A percentile compares a stretch with the other conserved stretches of the same genome.
Conservation (phyloP, 2,797 vertebrate genomes). For the Erethizon dorsatum region DNA sequence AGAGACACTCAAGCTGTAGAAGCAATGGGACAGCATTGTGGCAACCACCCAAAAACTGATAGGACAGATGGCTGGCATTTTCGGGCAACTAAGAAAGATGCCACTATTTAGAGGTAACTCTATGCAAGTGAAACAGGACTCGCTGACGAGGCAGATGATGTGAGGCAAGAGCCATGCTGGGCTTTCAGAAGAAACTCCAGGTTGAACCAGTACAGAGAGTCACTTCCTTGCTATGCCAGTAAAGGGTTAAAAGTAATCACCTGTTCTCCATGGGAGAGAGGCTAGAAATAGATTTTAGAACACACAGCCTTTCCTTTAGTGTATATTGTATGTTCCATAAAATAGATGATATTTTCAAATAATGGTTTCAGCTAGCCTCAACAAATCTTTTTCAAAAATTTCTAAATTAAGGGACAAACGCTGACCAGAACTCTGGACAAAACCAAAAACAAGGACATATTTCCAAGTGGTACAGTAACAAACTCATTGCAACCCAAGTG, state of each 20-base stretch:
- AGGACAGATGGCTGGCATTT: not conserved
- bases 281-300: not conserved
- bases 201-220: not conserved
- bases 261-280: not conserved
- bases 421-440: conserved; percentile 46
- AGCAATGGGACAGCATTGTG: too few species aligned
- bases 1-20: not conserved
- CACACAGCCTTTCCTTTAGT: not conserved
- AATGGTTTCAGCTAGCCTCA: not conserved
- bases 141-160: not conserved
- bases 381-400: conserved; percentile 53
- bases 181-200: not conserved
- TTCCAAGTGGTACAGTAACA: conserved; percentile 43
- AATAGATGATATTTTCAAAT: not conserved
- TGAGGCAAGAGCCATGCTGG: not conserved
- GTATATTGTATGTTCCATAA: not conserved
- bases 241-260: not conserved
- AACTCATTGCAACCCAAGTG: not conserved
- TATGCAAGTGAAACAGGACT: not conserved
- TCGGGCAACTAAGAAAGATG: not conserved
- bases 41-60: not conserved
- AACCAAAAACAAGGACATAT: conserved; percentile 22
- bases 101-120: not conserved
- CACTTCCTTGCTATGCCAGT: not conserved
- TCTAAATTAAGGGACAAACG: conserved; percentile 13